Conservation (phyloP, 2,888 invertebrate genomes). For the Camponotus fellah region DNA sequence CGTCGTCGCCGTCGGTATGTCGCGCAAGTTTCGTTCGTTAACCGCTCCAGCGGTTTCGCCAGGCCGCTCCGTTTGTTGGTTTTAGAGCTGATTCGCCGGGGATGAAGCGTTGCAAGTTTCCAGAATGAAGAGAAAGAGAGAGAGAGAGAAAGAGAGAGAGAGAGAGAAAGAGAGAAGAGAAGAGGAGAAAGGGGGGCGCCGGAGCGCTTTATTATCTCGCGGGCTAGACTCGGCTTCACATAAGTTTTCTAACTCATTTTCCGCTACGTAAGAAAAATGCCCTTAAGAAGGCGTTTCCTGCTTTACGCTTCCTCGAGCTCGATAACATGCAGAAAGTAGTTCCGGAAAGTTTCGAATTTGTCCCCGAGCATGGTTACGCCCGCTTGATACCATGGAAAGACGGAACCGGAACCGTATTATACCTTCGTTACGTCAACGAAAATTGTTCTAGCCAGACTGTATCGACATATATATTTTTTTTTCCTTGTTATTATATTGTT, state of each 20-base stretch:
- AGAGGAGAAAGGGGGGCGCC: background rate
- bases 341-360: slow-evolving; percentile 55
- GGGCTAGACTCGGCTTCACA: slow-evolving; percentile 47
- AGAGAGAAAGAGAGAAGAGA: no score
- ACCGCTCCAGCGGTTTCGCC: slow-evolving; percentile 39
- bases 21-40: slow-evolving; percentile 56
- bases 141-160: no score
- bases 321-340: slow-evolving; percentile 55
- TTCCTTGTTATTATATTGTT: slow-evolving; percentile 31
- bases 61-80: slow-evolving; percentile 51
- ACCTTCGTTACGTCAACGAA: slow-evolving; percentile 29
- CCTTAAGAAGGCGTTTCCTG: slow-evolving; percentile 54
- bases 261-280: slow-evolving; percentile 58
- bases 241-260: slow-evolving; percentile 57
- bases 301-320: slow-evolving; percentile 50
- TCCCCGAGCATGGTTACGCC: slow-evolving; percentile 46
- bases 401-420: slow-evolving; percentile 25
- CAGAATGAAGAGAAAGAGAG: background rate
- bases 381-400: slow-evolving; percentile 28
- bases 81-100: slow-evolving; percentile 51
- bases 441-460: slow-evolving; percentile 31
- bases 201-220: slow-evolving; percentile 54
- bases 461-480: background rate
- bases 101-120: slow-evolving; percentile 34
- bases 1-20: slow-evolving; percentile 33